A percentile compares a stretch with the other conserved stretches of the same genome.
These are phyloP conservation scores for Pristis pectinata DNA, from an alignment of 2,797 vertebrate genomes.

Conservation along the genomic window DNA sequence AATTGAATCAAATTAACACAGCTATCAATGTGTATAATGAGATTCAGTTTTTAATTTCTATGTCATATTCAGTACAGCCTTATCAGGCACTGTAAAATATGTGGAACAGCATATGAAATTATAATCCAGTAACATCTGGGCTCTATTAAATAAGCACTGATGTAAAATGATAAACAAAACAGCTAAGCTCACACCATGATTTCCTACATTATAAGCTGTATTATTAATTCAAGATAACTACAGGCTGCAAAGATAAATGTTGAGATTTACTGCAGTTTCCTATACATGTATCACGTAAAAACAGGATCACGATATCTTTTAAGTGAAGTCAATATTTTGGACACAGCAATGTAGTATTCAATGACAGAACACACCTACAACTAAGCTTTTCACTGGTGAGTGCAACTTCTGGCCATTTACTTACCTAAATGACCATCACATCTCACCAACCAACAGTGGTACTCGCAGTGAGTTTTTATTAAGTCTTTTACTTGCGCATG, in stretches of 20 bases:
- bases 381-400: neutral
- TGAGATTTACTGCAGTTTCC: neutral
- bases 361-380: neutral
- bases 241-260: neutral
- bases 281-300: neutral
- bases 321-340: neutral
- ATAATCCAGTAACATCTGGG: neutral
- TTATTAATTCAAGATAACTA: slow-evolving; percentile 5
- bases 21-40: neutral
- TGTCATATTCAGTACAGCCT: neutral
- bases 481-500: neutral
- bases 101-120: neutral
- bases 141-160: neutral
- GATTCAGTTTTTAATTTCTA: neutral
- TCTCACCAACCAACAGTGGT: neutral
- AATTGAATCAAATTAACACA: neutral
- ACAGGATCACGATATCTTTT: neutral
- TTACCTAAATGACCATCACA: neutral
- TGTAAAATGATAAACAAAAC: neutral
- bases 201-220: neutral
- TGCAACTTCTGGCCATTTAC: neutral
- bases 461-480: neutral
- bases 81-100: neutral
- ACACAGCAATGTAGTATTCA: neutral
- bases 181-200: neutral